Evolutionary conservation across 1,140 invertebrate species (phyloP).

Genomic region (Physella acuta): DNA sequence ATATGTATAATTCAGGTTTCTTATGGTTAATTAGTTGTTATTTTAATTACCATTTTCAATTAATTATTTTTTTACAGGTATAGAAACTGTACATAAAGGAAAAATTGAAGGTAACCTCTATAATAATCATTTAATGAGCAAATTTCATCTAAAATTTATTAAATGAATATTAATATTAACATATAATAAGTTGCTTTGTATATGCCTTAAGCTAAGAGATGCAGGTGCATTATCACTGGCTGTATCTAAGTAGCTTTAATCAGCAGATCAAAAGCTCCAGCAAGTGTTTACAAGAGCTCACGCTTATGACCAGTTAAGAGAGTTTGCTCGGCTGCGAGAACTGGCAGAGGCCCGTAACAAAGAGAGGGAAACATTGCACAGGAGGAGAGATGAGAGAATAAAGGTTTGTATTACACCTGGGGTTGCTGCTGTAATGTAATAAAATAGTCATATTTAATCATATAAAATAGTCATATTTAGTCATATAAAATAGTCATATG

Average conservation of each 20-base stretch:
- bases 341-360: conserved; percentile 1
- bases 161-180: no score
- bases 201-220: no score
- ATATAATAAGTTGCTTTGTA: no score
- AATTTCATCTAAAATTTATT: no score
- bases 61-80: neutral
- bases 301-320: neutral
- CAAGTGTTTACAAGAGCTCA: conserved; percentile 1
- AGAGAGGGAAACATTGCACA: neutral
- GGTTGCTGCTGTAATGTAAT: neutral
- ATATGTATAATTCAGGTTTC: no score
- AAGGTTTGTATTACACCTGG: conserved; percentile 10
- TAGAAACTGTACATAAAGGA: neutral
- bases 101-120: no score
- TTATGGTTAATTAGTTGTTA: no score
- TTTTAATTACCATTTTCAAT: neutral
- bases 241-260: no score
- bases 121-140: no score
- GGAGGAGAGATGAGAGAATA: conserved; percentile 6
- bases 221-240: no score
- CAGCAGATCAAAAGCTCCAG: no score
- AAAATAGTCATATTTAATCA: neutral
- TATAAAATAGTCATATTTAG: neutral
- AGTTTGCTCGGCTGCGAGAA: neutral
- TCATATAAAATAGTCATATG: neutral